These are phyloP conservation scores for Syngnathus floridae DNA, from an alignment of 2,113 vertebrate species.

Conservation along the genomic window DNA sequence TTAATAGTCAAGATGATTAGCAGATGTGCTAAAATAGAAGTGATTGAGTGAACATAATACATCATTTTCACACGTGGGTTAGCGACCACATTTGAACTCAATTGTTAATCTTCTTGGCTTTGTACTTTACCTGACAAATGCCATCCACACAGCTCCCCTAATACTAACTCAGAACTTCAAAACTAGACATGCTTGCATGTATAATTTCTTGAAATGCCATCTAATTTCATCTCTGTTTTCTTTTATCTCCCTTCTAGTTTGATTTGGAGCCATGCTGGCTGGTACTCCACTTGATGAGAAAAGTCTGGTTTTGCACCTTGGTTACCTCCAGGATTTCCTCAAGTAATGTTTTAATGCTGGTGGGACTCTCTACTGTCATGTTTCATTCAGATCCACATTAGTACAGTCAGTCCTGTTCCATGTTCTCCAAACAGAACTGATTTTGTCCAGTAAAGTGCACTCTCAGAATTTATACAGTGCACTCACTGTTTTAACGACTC, in stretches of 20 bases:
- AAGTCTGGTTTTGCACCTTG: constrained; percentile 89
- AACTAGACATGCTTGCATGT: neutral
- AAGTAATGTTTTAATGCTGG: constrained; percentile 75
- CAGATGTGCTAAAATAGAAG: neutral
- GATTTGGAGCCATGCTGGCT: constrained; percentile 93
- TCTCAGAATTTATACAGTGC: no score
- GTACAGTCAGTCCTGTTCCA: constrained; percentile 32
- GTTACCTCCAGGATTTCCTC: constrained; percentile 94
- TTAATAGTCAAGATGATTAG: neutral
- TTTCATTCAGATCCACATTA: constrained; percentile 13
- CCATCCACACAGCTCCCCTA: neutral
- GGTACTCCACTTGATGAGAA: constrained; percentile 97
- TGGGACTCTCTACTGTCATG: constrained; percentile 2
- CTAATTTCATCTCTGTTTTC: neutral
- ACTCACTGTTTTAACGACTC: no score
- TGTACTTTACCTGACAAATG: neutral
- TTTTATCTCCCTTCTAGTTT: constrained; percentile 65
- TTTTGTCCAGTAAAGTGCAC: no score
- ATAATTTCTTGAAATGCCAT: neutral
- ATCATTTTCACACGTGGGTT: neutral
- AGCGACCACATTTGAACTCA: neutral
- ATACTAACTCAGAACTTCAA: neutral
- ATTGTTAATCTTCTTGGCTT: neutral
- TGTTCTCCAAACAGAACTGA: no score
- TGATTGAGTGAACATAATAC: neutral